Evolutionary conservation across 2,113 vertebrate species (phyloP).

Genomic region (Pelobates fuscus): DNA sequence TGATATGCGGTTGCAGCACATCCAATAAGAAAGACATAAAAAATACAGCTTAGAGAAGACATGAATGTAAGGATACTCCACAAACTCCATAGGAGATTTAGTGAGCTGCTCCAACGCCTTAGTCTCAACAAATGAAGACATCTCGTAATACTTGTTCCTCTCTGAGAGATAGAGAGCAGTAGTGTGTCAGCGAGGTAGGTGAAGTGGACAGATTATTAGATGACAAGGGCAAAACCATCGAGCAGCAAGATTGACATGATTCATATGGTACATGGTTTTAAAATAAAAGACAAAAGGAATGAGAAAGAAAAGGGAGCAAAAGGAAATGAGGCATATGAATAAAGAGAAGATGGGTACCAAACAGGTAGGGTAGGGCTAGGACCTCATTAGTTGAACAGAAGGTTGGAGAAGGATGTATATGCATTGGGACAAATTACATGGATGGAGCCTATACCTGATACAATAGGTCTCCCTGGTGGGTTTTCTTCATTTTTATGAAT

Average conservation of each 20-base stretch:
- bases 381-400: too few species aligned
- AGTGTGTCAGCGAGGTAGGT: not conserved
- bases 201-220: too few species aligned
- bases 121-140: constrained; percentile 92
- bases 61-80: constrained; percentile 80
- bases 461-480: too few species aligned
- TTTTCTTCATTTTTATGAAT: too few species aligned
- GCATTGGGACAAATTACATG: too few species aligned
- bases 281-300: not conserved
- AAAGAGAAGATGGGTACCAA: too few species aligned
- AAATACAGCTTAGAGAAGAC: not conserved
- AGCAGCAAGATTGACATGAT: too few species aligned
- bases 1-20: not conserved
- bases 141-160: constrained; percentile 83
- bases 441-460: too few species aligned
- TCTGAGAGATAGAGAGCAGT: constrained; percentile 60
- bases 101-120: constrained; percentile 87
- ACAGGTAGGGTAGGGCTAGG: too few species aligned
- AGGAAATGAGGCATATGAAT: not conserved
- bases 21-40: not conserved
- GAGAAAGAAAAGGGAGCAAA: not conserved
- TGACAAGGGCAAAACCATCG: too few species aligned
- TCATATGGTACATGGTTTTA: too few species aligned
- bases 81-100: constrained; percentile 80
- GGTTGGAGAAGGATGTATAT: too few species aligned